These are phyloP conservation scores for Anableps anableps DNA, from an alignment of 2,797 vertebrate genomes.

Conservation along the genomic window DNA sequence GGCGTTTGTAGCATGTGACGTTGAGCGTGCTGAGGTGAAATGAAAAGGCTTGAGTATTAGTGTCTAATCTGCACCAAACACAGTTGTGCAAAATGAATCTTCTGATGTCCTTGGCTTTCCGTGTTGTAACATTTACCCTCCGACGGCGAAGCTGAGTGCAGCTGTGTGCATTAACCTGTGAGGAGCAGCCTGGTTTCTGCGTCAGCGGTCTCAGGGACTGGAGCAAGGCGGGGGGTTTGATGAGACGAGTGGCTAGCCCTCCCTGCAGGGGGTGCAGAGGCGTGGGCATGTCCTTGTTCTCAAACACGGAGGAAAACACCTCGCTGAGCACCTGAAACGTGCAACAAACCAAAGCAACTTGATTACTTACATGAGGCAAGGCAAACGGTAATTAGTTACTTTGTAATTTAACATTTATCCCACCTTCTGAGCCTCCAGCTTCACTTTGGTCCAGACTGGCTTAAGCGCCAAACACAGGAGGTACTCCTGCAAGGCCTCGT, in stretches of 20 bases:
- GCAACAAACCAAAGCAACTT: background rate
- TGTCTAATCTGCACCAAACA: too few relatives aligned
- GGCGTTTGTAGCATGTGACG: too few relatives aligned
- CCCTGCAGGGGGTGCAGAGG: slow-evolving; percentile 80
- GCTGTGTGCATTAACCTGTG: slow-evolving; percentile 75
- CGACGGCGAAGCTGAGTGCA: background rate
- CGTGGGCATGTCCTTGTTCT: slow-evolving; percentile 82
- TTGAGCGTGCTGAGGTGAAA: too few relatives aligned
- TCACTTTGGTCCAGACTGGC: slow-evolving; percentile 87
- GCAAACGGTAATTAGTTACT: background rate
- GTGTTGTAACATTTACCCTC: too few relatives aligned
- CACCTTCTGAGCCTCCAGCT: slow-evolving; percentile 91
- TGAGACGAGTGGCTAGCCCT: slow-evolving; percentile 72
- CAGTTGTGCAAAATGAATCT: too few relatives aligned
- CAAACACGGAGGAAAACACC: slow-evolving; percentile 89
- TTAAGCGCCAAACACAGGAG: slow-evolving; percentile 89
- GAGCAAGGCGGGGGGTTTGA: slow-evolving; percentile 82
- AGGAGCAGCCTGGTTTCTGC: slow-evolving; percentile 66
- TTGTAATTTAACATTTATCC: background rate
- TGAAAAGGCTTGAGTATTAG: too few relatives aligned
- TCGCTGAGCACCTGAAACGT: slow-evolving; percentile 85
- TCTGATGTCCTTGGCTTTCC: too few relatives aligned
- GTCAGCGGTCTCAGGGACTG: slow-evolving; percentile 70
- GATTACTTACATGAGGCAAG: background rate
- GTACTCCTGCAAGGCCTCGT: slow-evolving; percentile 90